A percentile compares a stretch with the other conserved stretches of the same genome.
These are phyloP conservation scores for Hyperoplus lanceolatus DNA, from an alignment of 2,797 vertebrate species.

Conservation along the genomic window DNA sequence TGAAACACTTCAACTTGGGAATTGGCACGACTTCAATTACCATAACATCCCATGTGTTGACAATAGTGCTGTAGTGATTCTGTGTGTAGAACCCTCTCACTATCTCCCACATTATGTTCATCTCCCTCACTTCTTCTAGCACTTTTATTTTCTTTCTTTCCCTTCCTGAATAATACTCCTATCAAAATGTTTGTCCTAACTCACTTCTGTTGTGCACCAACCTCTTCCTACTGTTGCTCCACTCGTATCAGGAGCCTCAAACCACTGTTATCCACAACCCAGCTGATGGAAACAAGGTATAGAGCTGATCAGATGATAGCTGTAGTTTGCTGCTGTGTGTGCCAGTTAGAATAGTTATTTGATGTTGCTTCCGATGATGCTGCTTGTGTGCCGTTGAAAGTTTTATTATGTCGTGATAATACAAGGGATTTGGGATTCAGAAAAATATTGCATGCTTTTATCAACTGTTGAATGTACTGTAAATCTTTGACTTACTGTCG, in stretches of 20 bases:
- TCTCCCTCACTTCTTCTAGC: not conserved
- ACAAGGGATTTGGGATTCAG: not conserved
- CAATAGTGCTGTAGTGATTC: constrained; percentile 11
- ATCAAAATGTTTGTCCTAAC: constrained; percentile 61
- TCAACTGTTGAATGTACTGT: constrained; percentile 50
- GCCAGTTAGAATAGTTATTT: constrained; percentile 3
- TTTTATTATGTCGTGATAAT: not conserved
- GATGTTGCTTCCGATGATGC: constrained; percentile 45
- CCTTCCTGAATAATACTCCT: constrained; percentile 4
- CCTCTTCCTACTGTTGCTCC: constrained; percentile 70
- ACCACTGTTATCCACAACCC: constrained; percentile 99
- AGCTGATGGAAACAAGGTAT: constrained; percentile 99
- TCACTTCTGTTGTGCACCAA: constrained; percentile 68
- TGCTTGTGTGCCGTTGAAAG: constrained; percentile 34
- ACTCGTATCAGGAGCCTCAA: constrained; percentile 95
- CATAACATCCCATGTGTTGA: constrained; percentile 18
- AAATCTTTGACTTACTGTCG: not conserved
- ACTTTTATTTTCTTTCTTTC: not conserved
- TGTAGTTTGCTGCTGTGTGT: constrained; percentile 42
- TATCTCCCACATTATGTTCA: not conserved
- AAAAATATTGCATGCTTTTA: constrained; percentile 26
- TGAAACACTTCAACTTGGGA: constrained; percentile 13
- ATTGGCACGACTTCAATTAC: not conserved
- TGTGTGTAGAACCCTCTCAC: not conserved
- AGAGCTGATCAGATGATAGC: constrained; percentile 51